Conservation (phyloP, 2,888 invertebrate species). For the Drosophila meridiana region DNA sequence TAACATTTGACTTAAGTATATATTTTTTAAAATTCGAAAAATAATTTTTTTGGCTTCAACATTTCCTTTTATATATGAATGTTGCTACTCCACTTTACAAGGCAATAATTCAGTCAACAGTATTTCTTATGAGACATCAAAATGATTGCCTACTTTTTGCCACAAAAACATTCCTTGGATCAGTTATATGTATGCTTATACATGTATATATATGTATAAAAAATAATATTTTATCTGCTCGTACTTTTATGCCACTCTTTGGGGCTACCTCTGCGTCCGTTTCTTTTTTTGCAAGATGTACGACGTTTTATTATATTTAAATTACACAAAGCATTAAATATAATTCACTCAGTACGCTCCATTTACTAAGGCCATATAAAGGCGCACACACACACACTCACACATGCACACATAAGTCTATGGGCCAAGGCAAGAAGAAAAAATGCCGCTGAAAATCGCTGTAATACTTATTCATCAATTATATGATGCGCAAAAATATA, state of each 20-base stretch:
- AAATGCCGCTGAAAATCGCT: slow-evolving; percentile 77
- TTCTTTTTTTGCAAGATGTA: slow-evolving; percentile 37
- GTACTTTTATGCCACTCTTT: slow-evolving; percentile 14
- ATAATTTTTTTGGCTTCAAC: no score
- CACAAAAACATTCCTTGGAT: background rate
- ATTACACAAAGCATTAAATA: slow-evolving; percentile 80
- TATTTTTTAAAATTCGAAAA: background rate
- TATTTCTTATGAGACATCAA: slow-evolving; percentile 20
- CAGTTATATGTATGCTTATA: slow-evolving; percentile 6
- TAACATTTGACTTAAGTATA: background rate
- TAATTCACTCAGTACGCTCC: slow-evolving; percentile 80
- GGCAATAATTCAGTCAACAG: slow-evolving; percentile 25
- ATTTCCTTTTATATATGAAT: slow-evolving; percentile 5
- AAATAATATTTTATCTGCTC: slow-evolving; percentile 50
- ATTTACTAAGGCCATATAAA: slow-evolving; percentile 73
- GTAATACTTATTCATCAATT: slow-evolving; percentile 83
- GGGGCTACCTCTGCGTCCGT: slow-evolving; percentile 3
- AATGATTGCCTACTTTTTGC: slow-evolving; percentile 54
- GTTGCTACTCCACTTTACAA: slow-evolving; percentile 14
- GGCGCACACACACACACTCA: slow-evolving; percentile 29
- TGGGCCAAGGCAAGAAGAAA: slow-evolving; percentile 46
- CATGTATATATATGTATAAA: background rate
- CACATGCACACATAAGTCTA: slow-evolving; percentile 48
- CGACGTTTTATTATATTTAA: slow-evolving; percentile 75
- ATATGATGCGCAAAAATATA: slow-evolving; percentile 81